phyloP scores from a whole-genome alignment of 2,888 invertebrate species.

The Heliconius aoede region DNA sequence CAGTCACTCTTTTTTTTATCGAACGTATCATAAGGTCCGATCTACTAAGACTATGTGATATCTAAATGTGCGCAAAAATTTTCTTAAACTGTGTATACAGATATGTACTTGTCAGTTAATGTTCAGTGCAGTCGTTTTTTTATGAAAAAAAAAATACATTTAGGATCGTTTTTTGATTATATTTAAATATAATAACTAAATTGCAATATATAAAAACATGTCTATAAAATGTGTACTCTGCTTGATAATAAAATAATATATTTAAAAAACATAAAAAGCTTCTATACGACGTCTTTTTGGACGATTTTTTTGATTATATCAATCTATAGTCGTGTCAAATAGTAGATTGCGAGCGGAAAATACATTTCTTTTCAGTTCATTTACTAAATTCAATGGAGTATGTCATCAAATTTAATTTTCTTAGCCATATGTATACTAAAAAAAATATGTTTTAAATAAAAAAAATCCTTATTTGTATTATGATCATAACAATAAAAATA shows the following conservation, averaged over 20 bases:
- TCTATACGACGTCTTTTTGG: background rate
- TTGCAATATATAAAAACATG: too few relatives aligned
- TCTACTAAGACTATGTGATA: conserved; percentile 37
- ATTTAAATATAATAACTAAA: conserved; percentile 3
- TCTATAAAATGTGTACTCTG: background rate
- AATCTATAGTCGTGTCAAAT: background rate
- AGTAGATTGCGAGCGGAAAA: background rate
- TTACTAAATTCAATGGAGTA: too few relatives aligned
- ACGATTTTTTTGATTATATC: background rate
- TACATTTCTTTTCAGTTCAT: too few relatives aligned
- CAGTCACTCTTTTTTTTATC: background rate
- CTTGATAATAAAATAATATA: too few relatives aligned
- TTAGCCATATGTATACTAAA: too few relatives aligned
- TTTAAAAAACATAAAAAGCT: too few relatives aligned
- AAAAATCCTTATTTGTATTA: too few relatives aligned
- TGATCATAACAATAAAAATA: too few relatives aligned
- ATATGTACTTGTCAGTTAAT: conserved; percentile 57
- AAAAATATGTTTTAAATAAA: too few relatives aligned
- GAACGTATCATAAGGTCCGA: conserved; percentile 19
- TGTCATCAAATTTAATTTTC: too few relatives aligned
- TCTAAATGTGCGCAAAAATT: conserved; percentile 68
- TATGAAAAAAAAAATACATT: background rate
- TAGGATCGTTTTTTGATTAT: background rate
- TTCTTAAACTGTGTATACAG: conserved; percentile 69
- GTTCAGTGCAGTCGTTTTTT: conserved; percentile 31